Evolutionary conservation across 2,797 vertebrate genomes (phyloP), one percentile per base, ranked within the genome.

Genomic region (Xiphophorus birchmanni): DNA sequence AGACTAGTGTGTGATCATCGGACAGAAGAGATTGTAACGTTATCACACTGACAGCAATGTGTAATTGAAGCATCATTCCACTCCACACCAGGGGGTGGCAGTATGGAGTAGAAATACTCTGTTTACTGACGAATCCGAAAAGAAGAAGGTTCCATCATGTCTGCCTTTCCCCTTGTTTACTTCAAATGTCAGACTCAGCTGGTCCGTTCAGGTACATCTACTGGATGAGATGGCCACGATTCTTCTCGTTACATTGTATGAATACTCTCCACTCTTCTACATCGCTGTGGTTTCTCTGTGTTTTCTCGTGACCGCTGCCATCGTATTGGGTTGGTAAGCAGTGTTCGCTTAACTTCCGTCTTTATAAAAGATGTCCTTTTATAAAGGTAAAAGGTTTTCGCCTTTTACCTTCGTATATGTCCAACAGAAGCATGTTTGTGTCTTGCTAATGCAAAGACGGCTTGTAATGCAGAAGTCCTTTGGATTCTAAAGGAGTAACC

Each of bases 211-310:
- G 8, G 0, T 42, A 11, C 18, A 23, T 69, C 3, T 15, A 44
- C 56, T 0, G 23, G 13, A 26, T 50, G 73, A 84, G 18, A 99
- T 99, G 98, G 97, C 96, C 10, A 96, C 96, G 0, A 95, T 96
- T 40, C 96, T 99, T 52, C 91, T 99, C 5, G 97, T 97, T 1
- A 97, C 95, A 21, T 83, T 99, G 0, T 99, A 97, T 75, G 98
- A 99, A 72, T 98, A 99, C 80, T 99, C 97, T 1, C 98, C 98
- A 0, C 93, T 97, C 2, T 98, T 99, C 82, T 97, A 97, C 90
- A 98, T 98, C 58, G 90, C 95, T 13, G 94, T 98, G 77, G 97
- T 99, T 17, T 97, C 97, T 18, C 81, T 98, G 45, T 99, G 98
- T 86, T 99, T 99, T 89, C 80, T 99, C 73, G 95, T 99, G 45